Percentiles rank a stretch among this genome's conserved stretches.
phyloP scores from a whole-genome alignment of 1,140 invertebrate genomes.

The Brachionus calyciflorus region DNA sequence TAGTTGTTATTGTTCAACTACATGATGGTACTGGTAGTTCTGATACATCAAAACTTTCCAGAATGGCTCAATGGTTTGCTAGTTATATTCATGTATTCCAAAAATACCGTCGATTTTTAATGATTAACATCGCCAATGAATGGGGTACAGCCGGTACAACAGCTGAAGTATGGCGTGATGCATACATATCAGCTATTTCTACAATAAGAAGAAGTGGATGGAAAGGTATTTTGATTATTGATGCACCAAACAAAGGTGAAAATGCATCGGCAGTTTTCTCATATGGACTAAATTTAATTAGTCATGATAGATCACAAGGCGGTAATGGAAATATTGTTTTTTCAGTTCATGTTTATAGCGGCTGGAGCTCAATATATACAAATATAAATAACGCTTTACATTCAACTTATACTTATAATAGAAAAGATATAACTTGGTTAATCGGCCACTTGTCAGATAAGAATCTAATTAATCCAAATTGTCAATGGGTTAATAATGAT shows the following conservation, averaged over 20 bases:
- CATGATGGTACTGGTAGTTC: slow-evolving; percentile 28
- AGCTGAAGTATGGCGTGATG: slow-evolving; percentile 1
- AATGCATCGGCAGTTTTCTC: neutral
- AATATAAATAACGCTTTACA: neutral
- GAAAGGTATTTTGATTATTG: slow-evolving; percentile 17
- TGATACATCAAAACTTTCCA: neutral
- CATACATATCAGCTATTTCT: neutral
- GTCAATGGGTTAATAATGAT: slow-evolving; percentile 13
- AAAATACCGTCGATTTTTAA: neutral
- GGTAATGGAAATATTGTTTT: slow-evolving; percentile 8
- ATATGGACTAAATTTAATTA: neutral
- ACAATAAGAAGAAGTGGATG: slow-evolving; percentile 23
- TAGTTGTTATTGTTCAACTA: slow-evolving; percentile 35
- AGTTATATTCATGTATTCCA: neutral
- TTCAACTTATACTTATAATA: neutral
- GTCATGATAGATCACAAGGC: neutral
- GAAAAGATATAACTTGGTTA: neutral
- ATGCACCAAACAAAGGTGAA: slow-evolving; percentile 8
- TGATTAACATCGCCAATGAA: slow-evolving; percentile 27
- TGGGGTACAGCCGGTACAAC: slow-evolving; percentile 23
- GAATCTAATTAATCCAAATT: neutral
- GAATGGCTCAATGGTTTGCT: slow-evolving; percentile 26
- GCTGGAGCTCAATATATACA: neutral
- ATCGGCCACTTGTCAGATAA: slow-evolving; percentile 16
- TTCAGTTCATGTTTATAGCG: slow-evolving; percentile 10